These are phyloP conservation scores for Rhamphomyia laevipes DNA, from an alignment of 2,888 invertebrate genomes.

Conservation along the genomic window DNA sequence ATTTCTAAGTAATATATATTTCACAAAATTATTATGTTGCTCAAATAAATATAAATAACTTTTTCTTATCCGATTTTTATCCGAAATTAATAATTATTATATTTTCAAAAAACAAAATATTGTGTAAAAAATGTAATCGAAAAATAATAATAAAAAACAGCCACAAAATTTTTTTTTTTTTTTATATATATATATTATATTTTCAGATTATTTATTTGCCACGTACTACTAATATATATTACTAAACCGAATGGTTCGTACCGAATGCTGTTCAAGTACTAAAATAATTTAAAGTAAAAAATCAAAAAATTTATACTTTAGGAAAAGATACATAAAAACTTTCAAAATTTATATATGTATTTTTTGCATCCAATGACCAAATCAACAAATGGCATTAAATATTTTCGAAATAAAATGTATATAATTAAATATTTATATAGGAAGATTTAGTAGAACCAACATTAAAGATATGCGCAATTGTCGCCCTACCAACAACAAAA, in stretches of 20 bases:
- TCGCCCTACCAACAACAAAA: too few species aligned
- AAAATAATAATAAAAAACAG: background rate
- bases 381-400: too few species aligned
- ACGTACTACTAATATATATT: slow-evolving; percentile 15
- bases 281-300: slow-evolving; percentile 14
- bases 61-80: background rate
- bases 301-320: too few species aligned
- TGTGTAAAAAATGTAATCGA: background rate
- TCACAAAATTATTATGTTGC: background rate
- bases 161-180: slow-evolving; percentile 14
- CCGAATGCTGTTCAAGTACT: slow-evolving; percentile 39
- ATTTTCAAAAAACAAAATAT: background rate
- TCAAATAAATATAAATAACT: background rate
- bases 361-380: background rate
- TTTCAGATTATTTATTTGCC: slow-evolving; percentile 19
- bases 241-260: slow-evolving; percentile 33
- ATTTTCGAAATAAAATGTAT: too few species aligned
- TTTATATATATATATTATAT: slow-evolving; percentile 11
- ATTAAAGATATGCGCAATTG: too few species aligned
- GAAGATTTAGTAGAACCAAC: too few species aligned
- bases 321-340: background rate
- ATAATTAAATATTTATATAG: too few species aligned
- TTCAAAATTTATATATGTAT: background rate
- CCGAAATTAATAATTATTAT: background rate
- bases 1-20: background rate